These are phyloP conservation scores for Bujurquina vittata DNA, from an alignment of 2,113 vertebrate genomes.

Conservation along the genomic window DNA sequence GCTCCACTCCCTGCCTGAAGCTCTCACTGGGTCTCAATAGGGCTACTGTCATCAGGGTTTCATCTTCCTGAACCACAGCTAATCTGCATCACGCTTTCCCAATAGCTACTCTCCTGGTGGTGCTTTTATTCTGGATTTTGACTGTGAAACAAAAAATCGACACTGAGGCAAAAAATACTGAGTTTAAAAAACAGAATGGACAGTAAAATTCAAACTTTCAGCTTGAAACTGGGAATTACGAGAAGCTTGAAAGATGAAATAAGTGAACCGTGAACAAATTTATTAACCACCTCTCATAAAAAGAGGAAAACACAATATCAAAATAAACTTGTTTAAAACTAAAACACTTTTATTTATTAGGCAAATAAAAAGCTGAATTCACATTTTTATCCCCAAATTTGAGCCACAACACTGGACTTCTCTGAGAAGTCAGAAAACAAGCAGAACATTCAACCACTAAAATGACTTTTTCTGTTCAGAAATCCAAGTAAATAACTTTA, in stretches of 20 bases:
- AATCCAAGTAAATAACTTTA: too few relatives aligned
- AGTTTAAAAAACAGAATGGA: not conserved
- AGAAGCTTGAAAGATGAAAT: not conserved
- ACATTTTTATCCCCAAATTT: too few relatives aligned
- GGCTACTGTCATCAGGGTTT: not conserved
- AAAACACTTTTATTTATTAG: too few relatives aligned
- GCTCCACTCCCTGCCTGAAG: not conserved
- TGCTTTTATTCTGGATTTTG: constrained; percentile 5
- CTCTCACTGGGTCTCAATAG: not conserved
- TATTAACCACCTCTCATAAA: too few relatives aligned
- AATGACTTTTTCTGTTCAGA: too few relatives aligned
- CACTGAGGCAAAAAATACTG: not conserved
- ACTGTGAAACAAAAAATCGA: not conserved
- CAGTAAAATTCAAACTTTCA: not conserved
- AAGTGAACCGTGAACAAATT: not conserved
- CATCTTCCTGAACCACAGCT: not conserved
- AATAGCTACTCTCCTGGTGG: not conserved
- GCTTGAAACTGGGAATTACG: not conserved
- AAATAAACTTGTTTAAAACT: too few relatives aligned
- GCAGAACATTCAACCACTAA: too few relatives aligned
- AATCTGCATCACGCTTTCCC: constrained; percentile 29
- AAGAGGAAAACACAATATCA: too few relatives aligned
- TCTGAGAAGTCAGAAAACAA: too few relatives aligned
- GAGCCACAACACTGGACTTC: too few relatives aligned
- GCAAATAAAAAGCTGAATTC: too few relatives aligned